Percentiles rank a stretch among this genome's conserved stretches.
phyloP scores from a whole-genome alignment of 2,797 vertebrate species.

The Crocidura indochinensis region DNA sequence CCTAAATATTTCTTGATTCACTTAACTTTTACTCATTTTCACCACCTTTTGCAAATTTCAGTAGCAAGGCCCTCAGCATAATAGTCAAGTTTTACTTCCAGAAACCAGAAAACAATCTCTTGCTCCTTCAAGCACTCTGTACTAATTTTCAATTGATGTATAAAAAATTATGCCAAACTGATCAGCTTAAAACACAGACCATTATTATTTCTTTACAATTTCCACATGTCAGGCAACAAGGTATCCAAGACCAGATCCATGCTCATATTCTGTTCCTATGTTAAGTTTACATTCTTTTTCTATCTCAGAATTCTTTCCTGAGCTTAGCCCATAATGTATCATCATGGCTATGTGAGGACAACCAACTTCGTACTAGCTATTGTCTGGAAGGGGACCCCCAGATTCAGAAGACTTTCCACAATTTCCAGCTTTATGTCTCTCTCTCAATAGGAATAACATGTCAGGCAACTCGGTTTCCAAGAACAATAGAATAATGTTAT shows the following conservation, averaged over 20 bases:
- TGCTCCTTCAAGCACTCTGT: not conserved
- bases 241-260: not conserved
- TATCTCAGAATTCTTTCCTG: not conserved
- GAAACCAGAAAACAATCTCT: conserved; percentile 6
- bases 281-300: not conserved
- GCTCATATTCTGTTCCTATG: not conserved
- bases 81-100: not conserved
- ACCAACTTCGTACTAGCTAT: not conserved
- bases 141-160: not conserved
- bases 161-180: not conserved
- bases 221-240: not conserved
- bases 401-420: not conserved
- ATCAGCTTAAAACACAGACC: not conserved
- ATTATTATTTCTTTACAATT: not conserved
- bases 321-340: not conserved
- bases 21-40: not conserved
- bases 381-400: not conserved
- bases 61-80: not conserved
- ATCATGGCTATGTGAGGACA: not conserved
- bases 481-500: not conserved
- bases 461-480: not conserved
- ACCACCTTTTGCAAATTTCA: not conserved
- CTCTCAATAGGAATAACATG: not conserved
- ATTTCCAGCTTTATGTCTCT: not conserved
- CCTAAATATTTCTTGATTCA: not conserved